Evolutionary conservation across 2,888 invertebrate genomes (phyloP).

Genomic region (Aphrophora alni): DNA sequence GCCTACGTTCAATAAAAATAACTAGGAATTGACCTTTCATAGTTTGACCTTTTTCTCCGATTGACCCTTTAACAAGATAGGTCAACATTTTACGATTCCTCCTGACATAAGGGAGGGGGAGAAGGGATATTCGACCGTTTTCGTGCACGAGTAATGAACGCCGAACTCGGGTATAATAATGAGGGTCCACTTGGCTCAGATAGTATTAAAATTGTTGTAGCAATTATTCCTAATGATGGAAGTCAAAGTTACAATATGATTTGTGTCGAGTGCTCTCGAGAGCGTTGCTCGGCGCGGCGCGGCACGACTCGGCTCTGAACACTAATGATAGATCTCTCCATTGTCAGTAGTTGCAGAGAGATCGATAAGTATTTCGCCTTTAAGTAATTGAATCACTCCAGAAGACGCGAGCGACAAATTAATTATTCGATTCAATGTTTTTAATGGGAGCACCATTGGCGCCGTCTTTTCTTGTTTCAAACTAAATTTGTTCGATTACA

Average conservation of each 20-base stretch:
- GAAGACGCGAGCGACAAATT: not conserved
- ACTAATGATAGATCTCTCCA: not conserved
- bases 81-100: not conserved
- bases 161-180: not conserved
- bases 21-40: not conserved
- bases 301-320: too few relatives aligned
- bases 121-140: not conserved
- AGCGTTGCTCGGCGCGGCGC: not conserved
- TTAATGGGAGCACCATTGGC: not conserved
- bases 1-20: not conserved
- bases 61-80: slow-evolving; percentile 4
- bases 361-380: not conserved
- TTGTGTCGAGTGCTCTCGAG: not conserved
- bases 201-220: slow-evolving; percentile 2
- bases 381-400: slow-evolving; percentile 6
- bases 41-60: not conserved
- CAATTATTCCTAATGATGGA: not conserved
- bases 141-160: not conserved
- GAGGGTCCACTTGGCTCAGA: not conserved
- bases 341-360: not conserved
- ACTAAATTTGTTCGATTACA: not conserved
- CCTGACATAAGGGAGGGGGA: not conserved
- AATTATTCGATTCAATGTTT: not conserved
- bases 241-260: not conserved
- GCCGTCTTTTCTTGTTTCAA: not conserved